phyloP scores from a whole-genome alignment of 1,140 invertebrate genomes.

The Pentalonia nigronervosa region DNA sequence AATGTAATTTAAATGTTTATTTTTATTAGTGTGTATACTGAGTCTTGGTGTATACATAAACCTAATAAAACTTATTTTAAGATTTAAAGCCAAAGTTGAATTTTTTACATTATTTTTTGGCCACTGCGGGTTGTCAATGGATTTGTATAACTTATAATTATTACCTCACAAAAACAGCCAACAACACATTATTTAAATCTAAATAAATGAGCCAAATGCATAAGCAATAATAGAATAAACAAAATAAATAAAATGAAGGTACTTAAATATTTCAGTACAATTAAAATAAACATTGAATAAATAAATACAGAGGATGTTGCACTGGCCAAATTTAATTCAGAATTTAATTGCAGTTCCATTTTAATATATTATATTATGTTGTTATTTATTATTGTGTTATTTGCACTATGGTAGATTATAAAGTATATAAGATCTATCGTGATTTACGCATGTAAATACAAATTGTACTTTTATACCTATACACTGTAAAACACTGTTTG shows the following conservation, averaged over 20 bases:
- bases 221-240: not conserved
- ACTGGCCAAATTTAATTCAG: not conserved
- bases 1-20: no score
- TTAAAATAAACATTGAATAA: constrained; percentile 1
- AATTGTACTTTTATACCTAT: not conserved
- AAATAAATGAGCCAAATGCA: not conserved
- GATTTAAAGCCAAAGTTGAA: not conserved
- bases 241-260: not conserved
- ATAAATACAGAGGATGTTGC: not conserved
- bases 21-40: no score
- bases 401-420: not conserved
- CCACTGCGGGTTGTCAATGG: no score
- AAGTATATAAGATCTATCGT: not conserved
- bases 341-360: not conserved
- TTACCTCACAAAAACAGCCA: not conserved
- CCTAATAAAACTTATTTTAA: not conserved
- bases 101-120: not conserved
- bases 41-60: not conserved
- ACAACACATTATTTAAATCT: not conserved
- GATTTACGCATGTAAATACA: not conserved
- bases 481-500: not conserved
- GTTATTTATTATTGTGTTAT: constrained; percentile 1
- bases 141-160: not conserved
- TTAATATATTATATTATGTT: not conserved
- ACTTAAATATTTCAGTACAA: not conserved